Base-by-base conservation (phyloP, 1,140 invertebrate species). In the Anagrus nilaparvatae region DNA sequence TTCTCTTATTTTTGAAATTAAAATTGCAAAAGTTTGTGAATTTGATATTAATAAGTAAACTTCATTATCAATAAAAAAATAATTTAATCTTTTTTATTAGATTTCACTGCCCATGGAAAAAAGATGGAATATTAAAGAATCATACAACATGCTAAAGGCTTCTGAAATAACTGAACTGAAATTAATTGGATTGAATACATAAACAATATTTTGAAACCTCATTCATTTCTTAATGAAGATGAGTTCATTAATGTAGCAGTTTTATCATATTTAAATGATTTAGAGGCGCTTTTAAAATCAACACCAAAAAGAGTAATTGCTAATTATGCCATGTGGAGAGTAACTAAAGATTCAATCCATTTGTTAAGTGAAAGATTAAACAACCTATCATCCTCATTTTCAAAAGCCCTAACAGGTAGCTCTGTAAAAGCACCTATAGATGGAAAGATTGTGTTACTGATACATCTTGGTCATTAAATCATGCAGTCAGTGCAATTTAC, bases 71-170 rank as follows among this genome's bases (percentile, higher is more conserved):
- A n/a, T n/a, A n/a, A n/a, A n/a, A n/a, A n/a, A n/a, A n/a, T n/a
- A n/a, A n/a, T n/a, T n/a, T n/a, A n/a, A n/a, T n/a, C n/a, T n/a
- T n/a, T n/a, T n/a, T n/a, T n/a, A 28, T 10, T 51, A 92, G 86
- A 90, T 90, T 48, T 92, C 88, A 0, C 65, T 90, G 51, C 89
- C 92, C 2, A 75, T 79, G 43, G 91, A 97, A 62, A 86, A 96
- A 63, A 75, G 92, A 33, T 74, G 92, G 42, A 94, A 97, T 61
- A 87, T 87, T 3, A 85, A 87, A 3, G 81, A 84, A 43, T 70
- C 94, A 3, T 96, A 96, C 67, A 94, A 97, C 57, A 84, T 87
- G 10, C 90, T 91, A 77, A 85, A 79, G 0, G 68, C 96, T 3
- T 59, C 59, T 4, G 75, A 94, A 43, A 58, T 97, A 7, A 76